Base-by-base conservation (phyloP, 2,797 vertebrate genomes). In the Siniperca undulata region DNA sequence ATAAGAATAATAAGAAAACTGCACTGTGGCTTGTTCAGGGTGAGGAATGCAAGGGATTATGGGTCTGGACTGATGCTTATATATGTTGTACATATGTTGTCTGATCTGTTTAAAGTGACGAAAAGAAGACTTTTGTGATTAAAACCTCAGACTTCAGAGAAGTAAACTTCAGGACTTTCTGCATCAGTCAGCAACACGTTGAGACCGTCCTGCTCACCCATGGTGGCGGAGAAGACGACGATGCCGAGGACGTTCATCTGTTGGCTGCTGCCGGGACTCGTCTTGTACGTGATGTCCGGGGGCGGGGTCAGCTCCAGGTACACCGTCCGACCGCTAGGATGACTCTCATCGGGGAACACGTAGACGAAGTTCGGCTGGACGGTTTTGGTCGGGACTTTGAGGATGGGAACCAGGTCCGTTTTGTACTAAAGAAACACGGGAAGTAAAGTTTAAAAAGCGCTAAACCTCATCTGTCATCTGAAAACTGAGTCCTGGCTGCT, bases 231-330 rank as follows among this genome's bases (percentile, higher is more conserved):
- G 94, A 98, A 98, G 93, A 98, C 96, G 61, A 98, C 97, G 0
- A 98, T 97, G 14, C 97, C 97, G 10, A 98, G 88, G 11, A 98
- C 97, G 0, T 98, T 98, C 97, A 98, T 98, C 93, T 97, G 97
- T 0, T 95, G 96, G 90, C 96, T 98, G 92, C 79, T 97, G 12
- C 97, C 97, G 0, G 97, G 96, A 61, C 93, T 93, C 0, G 95
- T 96, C 93, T 94, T 96, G 93, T 97, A 97, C 14, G 80, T 91
- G 86, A 97, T 74, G 59, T 97, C 95, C 0, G 97, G 97, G 0
- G 97, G 74, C 0, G 97, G 97, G 0, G 97, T 98, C 77, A 98
- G 92, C 90, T 97, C 97, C 0, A 98, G 95, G 78, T 96, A 91
- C 59, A 97, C 95, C 0, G 94, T 95, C 2, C 77, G 93, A 1